Base-by-base conservation (phyloP, 2,797 vertebrate species). In the Spinus pinus region DNA sequence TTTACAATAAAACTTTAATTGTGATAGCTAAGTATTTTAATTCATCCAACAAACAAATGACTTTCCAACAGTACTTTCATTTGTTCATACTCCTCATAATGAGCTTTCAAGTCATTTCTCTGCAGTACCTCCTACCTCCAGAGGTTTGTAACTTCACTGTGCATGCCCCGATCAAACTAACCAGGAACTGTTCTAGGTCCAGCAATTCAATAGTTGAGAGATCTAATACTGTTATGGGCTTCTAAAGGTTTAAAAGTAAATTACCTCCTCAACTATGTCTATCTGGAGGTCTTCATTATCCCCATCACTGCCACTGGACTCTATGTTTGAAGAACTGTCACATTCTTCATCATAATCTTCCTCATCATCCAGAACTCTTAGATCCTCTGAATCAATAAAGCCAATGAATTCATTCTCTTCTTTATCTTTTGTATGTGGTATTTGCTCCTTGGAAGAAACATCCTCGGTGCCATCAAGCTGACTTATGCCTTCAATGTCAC, bases 381-480 rank as follows among this genome's bases (percentile, higher is more conserved):
- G 97, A 82, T 98, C 98, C 90, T 99, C 98, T 1, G 98, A 98
- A 46, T 98, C 98, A 96, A 98, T 98, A 81, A 99, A 97, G 37
- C 98, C 98, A 88, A 98, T 94, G 53, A 99, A 98, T 80, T 99
- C 98, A 20, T 98, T 98, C 86, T 99, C 98, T 78, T 98, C 98
- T 54, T 97, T 78, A 3, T 98, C 97, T 92, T 84, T 97, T 50
- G 91, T 25, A 41, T 93, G 97, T 21, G 96, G 98, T 44, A 96
- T 95, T 88, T 99, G 98, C 15, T 97, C 96, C 67, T 98, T 98
- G 42, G 99, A 99, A 95, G 98, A 98, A 77, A 95, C 95, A 84
- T 98, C 99, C 25, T 97, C 97, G 3, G 98, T 83, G 70, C 99
- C 99, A 74, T 99, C 99, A 19, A 99, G 97, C 96, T 99, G 99